Percentiles rank a stretch among this genome's conserved stretches.
Conservation (phyloP, 2,888 invertebrate genomes). For the Geotrupes spiniger region DNA sequence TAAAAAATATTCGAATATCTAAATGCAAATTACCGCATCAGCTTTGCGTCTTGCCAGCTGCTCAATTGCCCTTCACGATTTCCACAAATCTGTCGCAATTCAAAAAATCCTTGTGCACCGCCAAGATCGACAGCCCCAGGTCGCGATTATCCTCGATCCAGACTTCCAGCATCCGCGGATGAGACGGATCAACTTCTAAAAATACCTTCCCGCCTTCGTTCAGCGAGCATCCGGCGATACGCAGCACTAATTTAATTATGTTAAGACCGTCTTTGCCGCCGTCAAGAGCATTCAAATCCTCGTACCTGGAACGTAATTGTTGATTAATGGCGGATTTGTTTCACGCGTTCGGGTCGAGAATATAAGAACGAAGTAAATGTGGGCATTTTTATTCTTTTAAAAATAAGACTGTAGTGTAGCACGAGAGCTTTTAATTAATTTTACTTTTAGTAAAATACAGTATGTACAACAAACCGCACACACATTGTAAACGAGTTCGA, state of each 20-base stretch:
- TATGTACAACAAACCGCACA: too few species aligned
- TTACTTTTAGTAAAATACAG: too few species aligned
- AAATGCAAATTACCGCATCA: too few species aligned
- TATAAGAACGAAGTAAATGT: too few species aligned
- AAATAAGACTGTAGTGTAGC: too few species aligned
- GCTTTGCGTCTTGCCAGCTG: too few species aligned
- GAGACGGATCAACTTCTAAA: slow-evolving; percentile 58
- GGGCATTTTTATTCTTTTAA: too few species aligned
- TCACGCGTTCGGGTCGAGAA: too few species aligned
- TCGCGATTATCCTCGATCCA: slow-evolving; percentile 48
- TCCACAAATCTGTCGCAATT: slow-evolving; percentile 59
- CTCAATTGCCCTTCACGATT: slow-evolving; percentile 35
- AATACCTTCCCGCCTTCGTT: slow-evolving; percentile 53
- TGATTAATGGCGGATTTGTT: not conserved
- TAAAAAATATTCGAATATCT: too few species aligned
- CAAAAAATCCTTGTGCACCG: slow-evolving; percentile 53
- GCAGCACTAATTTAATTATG: slow-evolving; percentile 57
- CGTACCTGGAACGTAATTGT: slow-evolving; percentile 53
- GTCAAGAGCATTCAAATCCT: slow-evolving; percentile 62
- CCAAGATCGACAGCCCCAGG: slow-evolving; percentile 21
- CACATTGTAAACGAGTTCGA: too few species aligned
- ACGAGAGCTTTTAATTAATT: too few species aligned
- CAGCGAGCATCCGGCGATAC: slow-evolving; percentile 52
- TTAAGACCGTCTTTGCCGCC: slow-evolving; percentile 64
- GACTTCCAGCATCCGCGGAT: slow-evolving; percentile 52